Evolutionary conservation across 1,140 invertebrate species (phyloP).

Genomic region (Microplitis mediator): DNA sequence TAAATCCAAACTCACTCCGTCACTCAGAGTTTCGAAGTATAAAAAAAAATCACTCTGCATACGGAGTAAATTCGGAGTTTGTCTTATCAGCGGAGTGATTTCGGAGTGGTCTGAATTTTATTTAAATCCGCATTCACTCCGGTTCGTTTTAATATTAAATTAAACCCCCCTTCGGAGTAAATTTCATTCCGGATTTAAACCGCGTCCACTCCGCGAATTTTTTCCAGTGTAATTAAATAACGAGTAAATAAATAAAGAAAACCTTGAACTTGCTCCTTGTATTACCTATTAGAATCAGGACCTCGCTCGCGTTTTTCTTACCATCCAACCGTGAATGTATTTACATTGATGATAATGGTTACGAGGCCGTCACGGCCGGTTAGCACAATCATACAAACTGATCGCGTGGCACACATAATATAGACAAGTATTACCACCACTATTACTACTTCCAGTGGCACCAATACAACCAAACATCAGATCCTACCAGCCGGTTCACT

Average conservation of each 20-base stretch:
- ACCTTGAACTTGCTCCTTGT: slow-evolving; percentile 2
- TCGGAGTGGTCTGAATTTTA: too few relatives aligned
- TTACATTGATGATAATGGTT: slow-evolving; percentile 27
- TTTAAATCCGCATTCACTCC: too few relatives aligned
- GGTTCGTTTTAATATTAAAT: too few relatives aligned
- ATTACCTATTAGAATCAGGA: neutral
- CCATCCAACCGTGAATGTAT: slow-evolving; percentile 6
- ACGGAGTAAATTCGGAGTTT: too few relatives aligned
- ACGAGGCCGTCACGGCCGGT: slow-evolving; percentile 27
- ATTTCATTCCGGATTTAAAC: too few relatives aligned
- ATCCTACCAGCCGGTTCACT: neutral
- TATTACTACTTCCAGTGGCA: neutral
- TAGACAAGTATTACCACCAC: neutral
- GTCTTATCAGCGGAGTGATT: too few relatives aligned
- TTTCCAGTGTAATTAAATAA: neutral
- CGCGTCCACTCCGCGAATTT: neutral
- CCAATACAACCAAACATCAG: too few relatives aligned
- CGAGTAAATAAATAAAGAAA: neutral
- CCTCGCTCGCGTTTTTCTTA: neutral
- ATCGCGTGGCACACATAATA: neutral
- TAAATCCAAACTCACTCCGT: too few relatives aligned
- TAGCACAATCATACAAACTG: neutral
- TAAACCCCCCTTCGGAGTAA: too few relatives aligned
- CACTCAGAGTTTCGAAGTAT: too few relatives aligned
- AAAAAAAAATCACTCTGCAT: too few relatives aligned